phyloP scores from a whole-genome alignment of 2,113 vertebrate genomes.

The Marmota flaviventris region DNA sequence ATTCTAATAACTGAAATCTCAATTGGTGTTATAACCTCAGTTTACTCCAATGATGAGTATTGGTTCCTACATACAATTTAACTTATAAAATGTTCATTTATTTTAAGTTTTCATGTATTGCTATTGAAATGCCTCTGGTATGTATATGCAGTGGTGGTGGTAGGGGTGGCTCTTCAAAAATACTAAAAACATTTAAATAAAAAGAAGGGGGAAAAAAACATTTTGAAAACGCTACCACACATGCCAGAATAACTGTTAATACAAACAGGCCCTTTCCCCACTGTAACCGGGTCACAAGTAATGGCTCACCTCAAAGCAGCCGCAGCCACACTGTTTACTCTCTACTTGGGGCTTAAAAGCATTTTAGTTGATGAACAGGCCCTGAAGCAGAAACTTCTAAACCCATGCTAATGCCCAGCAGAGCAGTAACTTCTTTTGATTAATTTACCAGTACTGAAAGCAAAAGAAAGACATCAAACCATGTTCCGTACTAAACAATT shows the following conservation, averaged over 20 bases:
- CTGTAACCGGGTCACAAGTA: conserved; percentile 77
- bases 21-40: background rate
- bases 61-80: background rate
- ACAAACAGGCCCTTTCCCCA: conserved; percentile 82
- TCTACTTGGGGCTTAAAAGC: conserved; percentile 84
- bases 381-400: conserved; percentile 85
- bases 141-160: background rate
- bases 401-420: conserved; percentile 85
- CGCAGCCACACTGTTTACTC: conserved; percentile 83
- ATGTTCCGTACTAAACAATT: conserved; percentile 79
- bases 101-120: background rate
- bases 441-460: conserved; percentile 85
- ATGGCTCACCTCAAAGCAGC: conserved; percentile 83
- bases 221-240: background rate
- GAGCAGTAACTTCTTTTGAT: conserved; percentile 86
- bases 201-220: background rate
- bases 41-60: background rate
- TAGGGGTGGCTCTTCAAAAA: background rate
- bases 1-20: background rate
- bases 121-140: background rate
- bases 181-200: conserved; percentile 4
- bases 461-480: conserved; percentile 84
- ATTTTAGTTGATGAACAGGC: conserved; percentile 81
- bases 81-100: background rate
- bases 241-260: conserved; percentile 74